Evolutionary conservation across 2,888 invertebrate genomes (phyloP).

Genomic region (Eucera pruinosa): DNA sequence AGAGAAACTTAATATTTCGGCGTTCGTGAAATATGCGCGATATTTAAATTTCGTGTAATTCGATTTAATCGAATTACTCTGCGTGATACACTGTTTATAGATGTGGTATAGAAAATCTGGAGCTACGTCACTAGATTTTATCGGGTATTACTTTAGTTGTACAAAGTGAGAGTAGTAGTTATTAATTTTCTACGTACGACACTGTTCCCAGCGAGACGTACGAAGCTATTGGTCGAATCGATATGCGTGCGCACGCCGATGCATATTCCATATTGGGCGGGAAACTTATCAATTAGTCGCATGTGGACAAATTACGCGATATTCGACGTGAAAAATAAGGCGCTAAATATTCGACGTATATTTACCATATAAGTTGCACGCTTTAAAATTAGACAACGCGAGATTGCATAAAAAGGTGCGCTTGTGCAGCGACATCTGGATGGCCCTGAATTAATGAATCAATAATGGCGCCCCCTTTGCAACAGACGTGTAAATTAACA

Average conservation of each 20-base stretch:
- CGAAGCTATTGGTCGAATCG: conserved; percentile 47
- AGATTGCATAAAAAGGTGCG: neutral
- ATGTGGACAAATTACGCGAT: neutral
- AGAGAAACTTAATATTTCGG: too few relatives aligned
- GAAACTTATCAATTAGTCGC: conserved; percentile 7
- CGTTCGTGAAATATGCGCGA: too few relatives aligned
- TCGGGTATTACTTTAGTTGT: too few relatives aligned
- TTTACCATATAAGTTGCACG: neutral
- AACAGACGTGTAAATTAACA: conserved; percentile 20
- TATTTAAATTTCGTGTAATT: neutral
- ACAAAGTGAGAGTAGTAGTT: too few relatives aligned
- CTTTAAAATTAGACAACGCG: neutral
- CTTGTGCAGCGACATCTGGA: conserved; percentile 38
- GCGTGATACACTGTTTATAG: neutral
- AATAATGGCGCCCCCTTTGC: conserved; percentile 50
- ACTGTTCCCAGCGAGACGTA: conserved; percentile 42
- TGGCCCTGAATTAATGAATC: conserved; percentile 35
- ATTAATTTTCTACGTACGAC: conserved; percentile 31
- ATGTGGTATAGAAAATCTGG: too few relatives aligned
- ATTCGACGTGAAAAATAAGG: neutral
- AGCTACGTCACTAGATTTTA: too few relatives aligned
- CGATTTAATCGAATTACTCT: neutral
- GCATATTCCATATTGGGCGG: conserved; percentile 28
- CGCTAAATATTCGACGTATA: conserved; percentile 29
- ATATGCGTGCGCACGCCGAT: conserved; percentile 62